Base-by-base conservation (phyloP, 2,888 invertebrate species). In the Megastigmus dorsalis region DNA sequence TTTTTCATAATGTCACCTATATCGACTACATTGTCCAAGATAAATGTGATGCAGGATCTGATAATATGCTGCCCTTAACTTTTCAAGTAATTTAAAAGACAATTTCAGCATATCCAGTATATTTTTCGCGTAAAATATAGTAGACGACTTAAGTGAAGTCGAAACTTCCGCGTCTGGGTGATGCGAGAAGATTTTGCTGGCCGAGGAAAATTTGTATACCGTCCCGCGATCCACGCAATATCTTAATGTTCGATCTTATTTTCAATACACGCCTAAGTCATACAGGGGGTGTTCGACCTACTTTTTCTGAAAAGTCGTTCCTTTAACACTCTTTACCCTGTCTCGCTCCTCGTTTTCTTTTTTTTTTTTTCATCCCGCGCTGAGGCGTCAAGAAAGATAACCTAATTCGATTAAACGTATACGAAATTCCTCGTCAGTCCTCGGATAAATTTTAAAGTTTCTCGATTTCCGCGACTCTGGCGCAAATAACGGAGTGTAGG, bases 391-490 rank as follows among this genome's bases (percentile, higher is more conserved):
- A 55, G 33, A 41, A 15, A 63, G 63, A 71, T 71, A 71, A 71
- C 71, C 71, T 76, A 73, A 76, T 76, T 76, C 54, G 69, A 76
- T 73, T 76, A 73, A 65, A 23, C 38, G 43, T 66, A 57, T 48
- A 67, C 66, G 45, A 23, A 69, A 76, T 76, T 73, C 62, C 26
- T 28, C 36, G 28, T 7, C 28, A 63, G 48, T 41, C 36, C 23
- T 30, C 18, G 66, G 69, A 73, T 69, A 68, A 72, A 72, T 69
- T 69, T 69, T 52, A 73, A 76, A 76, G 76, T 76, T 76, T 54
- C 69, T 76, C 69, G 50, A 66, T 67, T 73, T 72, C 57, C 57
- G 65, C 55, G n/a, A 28, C 28, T 43, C 38, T 13, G 9, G 45
- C 43, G 33, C 54, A 70, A 70, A 62, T 70, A 70, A 62, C 23